Evolutionary conservation across 2,113 vertebrate genomes (phyloP).

Genomic region (Taxidea taxus): DNA sequence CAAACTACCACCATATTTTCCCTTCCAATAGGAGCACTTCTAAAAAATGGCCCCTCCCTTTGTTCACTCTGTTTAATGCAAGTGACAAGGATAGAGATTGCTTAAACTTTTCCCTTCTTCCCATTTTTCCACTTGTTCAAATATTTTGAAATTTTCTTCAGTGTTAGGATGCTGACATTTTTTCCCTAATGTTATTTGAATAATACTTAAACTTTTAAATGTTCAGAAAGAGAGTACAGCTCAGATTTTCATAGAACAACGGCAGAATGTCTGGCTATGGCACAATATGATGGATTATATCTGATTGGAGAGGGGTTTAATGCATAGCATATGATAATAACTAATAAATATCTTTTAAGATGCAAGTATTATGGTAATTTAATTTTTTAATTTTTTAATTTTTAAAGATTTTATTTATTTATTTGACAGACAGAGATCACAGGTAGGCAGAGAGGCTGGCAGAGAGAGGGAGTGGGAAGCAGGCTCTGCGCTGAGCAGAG

Average conservation of each 20-base stretch:
- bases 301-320: neutral
- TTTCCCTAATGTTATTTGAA: neutral
- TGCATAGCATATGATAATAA: neutral
- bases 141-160: neutral
- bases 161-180: neutral
- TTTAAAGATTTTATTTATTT: too few relatives aligned
- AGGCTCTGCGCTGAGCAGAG: too few relatives aligned
- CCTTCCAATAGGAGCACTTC: neutral
- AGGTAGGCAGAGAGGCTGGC: too few relatives aligned
- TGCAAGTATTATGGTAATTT: neutral
- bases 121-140: neutral
- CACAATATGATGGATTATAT: neutral
- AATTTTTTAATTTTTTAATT: neutral
- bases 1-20: neutral
- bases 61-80: neutral
- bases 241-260: neutral
- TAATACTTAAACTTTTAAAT: neutral
- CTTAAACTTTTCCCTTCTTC: neutral
- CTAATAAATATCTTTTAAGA: neutral
- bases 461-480: too few relatives aligned
- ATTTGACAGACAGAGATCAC: too few relatives aligned
- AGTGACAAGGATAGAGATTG: neutral
- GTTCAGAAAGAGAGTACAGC: neutral
- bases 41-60: neutral
- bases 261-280: neutral